A percentile compares a stretch with the other conserved stretches of the same genome.
phyloP scores from a whole-genome alignment of 2,113 vertebrate species.

The Clarias magur region DNA sequence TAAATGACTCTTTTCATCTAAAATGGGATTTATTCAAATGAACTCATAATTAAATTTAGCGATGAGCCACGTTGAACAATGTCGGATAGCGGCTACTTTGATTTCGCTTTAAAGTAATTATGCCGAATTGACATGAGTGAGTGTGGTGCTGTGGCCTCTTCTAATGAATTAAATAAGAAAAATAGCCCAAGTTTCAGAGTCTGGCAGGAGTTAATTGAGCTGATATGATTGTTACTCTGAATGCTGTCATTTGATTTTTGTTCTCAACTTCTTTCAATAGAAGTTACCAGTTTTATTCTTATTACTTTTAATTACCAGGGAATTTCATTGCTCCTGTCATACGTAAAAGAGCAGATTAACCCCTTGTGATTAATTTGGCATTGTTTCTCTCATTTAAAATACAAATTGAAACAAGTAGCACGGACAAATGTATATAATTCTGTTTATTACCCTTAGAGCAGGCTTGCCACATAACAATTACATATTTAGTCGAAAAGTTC shows the following conservation, averaged over 20 bases:
- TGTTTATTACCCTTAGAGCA: constrained; percentile 28
- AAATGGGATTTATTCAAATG: constrained; percentile 80
- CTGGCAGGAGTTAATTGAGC: constrained; percentile 79
- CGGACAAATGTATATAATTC: constrained; percentile 33
- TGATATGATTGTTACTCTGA: constrained; percentile 68
- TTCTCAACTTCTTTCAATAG: constrained; percentile 56
- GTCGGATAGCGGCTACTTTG: constrained; percentile 74
- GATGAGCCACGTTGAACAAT: constrained; percentile 75
- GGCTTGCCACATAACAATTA: constrained; percentile 3
- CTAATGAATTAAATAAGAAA: constrained; percentile 82
- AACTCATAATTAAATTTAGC: constrained; percentile 79
- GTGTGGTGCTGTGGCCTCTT: constrained; percentile 71
- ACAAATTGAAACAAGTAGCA: constrained; percentile 14
- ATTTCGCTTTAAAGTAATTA: constrained; percentile 82
- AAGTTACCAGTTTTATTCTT: constrained; percentile 37
- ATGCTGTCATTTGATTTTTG: constrained; percentile 71
- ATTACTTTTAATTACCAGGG: constrained; percentile 61
- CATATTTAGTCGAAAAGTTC: background rate
- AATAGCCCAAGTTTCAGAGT: constrained; percentile 74
- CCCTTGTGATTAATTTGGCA: constrained; percentile 18
- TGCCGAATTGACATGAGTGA: constrained; percentile 78
- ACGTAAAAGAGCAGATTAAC: constrained; percentile 39
- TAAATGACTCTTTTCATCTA: constrained; percentile 71
- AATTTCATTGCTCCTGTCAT: constrained; percentile 31
- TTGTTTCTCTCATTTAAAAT: constrained; percentile 32